Evolutionary conservation across 2,888 invertebrate species (phyloP), one percentile per base, ranked within the genome.

Genomic region (Temnothorax rugatulus): DNA sequence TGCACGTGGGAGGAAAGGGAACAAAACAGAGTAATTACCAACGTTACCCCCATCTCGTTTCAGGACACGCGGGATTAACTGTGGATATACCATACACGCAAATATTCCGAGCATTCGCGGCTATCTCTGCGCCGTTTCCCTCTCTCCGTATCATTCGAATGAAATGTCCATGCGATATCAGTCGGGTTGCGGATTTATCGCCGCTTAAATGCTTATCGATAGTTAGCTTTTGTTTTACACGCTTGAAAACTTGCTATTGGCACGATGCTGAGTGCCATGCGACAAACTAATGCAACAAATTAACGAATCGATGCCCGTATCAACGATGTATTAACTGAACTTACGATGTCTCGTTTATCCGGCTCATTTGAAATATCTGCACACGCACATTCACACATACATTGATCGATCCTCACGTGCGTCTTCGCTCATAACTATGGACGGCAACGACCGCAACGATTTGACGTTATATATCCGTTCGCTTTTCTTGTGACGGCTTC

Each of bases 301-400:
- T 57, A 71, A 79, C 71, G 34, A 59, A 7, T 57, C 59, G 71
- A 44, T 29, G 25, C 25, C 34, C 9, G 18, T 29, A 29, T 50
- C 21, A 25, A 13, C 21, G 2, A 54, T 11, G 11, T 44, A 38
- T 64, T 41, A 25, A 64, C 25, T 66, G 18, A 66, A 44, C 66
- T 21, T 63, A 21, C 63, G 18, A 63, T 47, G 11, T 50, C 47
- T 83, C 83, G 54, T 84, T 83, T 74, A 84, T 86, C 82, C 73
- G 64, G 57, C 69, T 88, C 85, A 86, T 86, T 88, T 84, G 64
- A 57, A 63, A 59, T 79, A 85, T 82, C 83, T 11, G 44, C 38
- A 38, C 34, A 63, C 4, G 15, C 38, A 54, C 9, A 25, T 9
- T 11, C 41, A 41, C 41, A 21, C 13, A 64, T 2, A 34, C 3